These are phyloP conservation scores for Decapterus maruadsi DNA, from an alignment of 2,797 vertebrate genomes.

Conservation along the genomic window DNA sequence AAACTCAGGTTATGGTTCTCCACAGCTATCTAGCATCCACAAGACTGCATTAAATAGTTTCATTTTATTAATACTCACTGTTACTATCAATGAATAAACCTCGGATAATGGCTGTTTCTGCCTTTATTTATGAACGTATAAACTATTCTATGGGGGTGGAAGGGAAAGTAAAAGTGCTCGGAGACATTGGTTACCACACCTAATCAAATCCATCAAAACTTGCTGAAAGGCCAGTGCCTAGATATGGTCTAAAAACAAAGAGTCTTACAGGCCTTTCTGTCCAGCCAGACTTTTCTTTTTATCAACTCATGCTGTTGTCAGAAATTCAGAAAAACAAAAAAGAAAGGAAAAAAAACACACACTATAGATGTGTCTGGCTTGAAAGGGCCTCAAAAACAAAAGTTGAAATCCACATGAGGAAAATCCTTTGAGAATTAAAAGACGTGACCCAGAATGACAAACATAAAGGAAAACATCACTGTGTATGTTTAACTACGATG, in stretches of 20 bases:
- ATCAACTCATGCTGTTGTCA: background rate
- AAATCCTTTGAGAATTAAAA: background rate
- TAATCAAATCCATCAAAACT: constrained; percentile 3
- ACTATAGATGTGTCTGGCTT: background rate
- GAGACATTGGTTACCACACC: background rate
- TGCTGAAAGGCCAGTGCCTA: background rate
- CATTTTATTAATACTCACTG: constrained; percentile 12
- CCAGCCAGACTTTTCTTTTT: background rate
- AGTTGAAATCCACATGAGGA: background rate
- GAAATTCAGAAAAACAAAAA: background rate
- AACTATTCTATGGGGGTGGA: background rate
- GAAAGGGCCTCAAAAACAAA: background rate
- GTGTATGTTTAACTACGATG: background rate
- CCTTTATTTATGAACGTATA: constrained; percentile 11
- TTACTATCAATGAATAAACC: background rate
- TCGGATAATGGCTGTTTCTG: background rate
- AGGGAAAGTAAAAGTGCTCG: background rate
- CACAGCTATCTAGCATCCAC: constrained; percentile 14
- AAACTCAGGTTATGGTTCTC: constrained; percentile 3
- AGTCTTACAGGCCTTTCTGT: background rate
- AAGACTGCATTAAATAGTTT: constrained; percentile 16
- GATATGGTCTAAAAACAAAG: background rate
- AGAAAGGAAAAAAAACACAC: background rate
- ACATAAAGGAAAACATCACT: background rate
- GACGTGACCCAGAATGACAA: background rate